These are phyloP conservation scores for Chymomyza caudatula DNA, from an alignment of 2,888 invertebrate species.

Conservation along the genomic window DNA sequence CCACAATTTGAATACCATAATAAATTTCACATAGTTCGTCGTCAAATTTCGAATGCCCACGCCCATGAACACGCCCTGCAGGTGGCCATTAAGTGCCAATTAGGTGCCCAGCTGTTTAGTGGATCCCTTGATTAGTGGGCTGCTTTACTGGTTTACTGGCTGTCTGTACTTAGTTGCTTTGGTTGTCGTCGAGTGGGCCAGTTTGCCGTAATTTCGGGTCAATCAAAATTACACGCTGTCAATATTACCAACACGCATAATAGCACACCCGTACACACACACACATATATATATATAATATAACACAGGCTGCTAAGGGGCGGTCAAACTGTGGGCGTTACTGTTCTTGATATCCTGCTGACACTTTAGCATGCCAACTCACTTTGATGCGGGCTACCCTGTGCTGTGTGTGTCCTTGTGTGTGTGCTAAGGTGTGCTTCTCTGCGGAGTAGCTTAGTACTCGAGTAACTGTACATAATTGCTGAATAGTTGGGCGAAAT, in stretches of 20 bases:
- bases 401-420: background rate
- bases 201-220: constrained; percentile 11
- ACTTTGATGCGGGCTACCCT: constrained; percentile 51
- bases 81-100: constrained; percentile 49
- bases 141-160: background rate
- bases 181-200: background rate
- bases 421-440: constrained; percentile 27
- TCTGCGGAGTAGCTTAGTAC: constrained; percentile 6
- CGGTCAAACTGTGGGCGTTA: background rate
- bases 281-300: no score
- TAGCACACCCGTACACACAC: constrained; percentile 16
- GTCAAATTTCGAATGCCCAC: background rate
- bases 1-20: background rate
- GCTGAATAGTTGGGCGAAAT: constrained; percentile 46
- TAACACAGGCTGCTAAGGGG: constrained; percentile 6
- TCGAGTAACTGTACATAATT: constrained; percentile 56
- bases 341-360: constrained; percentile 52
- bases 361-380: constrained; percentile 44
- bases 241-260: constrained; percentile 53
- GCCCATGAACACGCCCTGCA: constrained; percentile 19
- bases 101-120: constrained; percentile 20
- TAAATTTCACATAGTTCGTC: background rate
- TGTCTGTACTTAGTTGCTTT: background rate
- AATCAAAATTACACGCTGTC: constrained; percentile 63
- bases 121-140: constrained; percentile 29